Evolutionary conservation across 2,888 invertebrate genomes (phyloP).

Genomic region (Lamellibrachia columna): DNA sequence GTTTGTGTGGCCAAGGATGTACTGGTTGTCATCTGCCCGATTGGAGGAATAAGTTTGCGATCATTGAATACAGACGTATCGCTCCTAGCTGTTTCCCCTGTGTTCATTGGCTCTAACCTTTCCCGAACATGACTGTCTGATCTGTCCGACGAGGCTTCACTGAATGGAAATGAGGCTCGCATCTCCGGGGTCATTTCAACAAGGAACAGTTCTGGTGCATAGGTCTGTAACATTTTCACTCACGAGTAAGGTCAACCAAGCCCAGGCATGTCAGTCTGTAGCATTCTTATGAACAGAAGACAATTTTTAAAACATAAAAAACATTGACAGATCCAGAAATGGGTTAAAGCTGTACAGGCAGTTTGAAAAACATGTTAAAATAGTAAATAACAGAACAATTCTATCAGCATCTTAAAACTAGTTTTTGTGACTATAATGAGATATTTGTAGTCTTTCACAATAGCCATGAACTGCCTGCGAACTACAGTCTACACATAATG

Average conservation of each 20-base stretch:
- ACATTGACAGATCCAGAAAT: not conserved
- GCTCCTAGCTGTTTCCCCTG: not conserved
- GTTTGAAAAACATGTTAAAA: not conserved
- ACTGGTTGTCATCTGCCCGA: not conserved
- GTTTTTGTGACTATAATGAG: not conserved
- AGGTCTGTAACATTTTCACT: not conserved
- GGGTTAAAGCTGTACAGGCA: not conserved
- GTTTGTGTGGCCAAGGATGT: not conserved
- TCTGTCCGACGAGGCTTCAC: not conserved
- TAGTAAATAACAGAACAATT: not conserved
- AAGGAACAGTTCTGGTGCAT: conserved; percentile 23
- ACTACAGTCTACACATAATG: not conserved
- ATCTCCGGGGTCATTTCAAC: conserved; percentile 17
- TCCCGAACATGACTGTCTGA: not conserved
- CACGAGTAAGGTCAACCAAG: not conserved
- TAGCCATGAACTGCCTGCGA: not conserved
- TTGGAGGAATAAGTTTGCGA: not conserved
- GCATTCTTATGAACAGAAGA: not conserved
- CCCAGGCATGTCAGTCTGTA: not conserved
- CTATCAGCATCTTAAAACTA: too few species aligned
- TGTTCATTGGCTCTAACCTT: not conserved
- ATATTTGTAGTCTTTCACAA: not conserved
- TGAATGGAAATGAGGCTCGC: not conserved
- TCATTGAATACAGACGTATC: not conserved
- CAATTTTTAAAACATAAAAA: too few species aligned